These are phyloP conservation scores for Chiridota heheva DNA, from an alignment of 35 echinoderm and acorn worm genomes.

Conservation along the genomic window DNA sequence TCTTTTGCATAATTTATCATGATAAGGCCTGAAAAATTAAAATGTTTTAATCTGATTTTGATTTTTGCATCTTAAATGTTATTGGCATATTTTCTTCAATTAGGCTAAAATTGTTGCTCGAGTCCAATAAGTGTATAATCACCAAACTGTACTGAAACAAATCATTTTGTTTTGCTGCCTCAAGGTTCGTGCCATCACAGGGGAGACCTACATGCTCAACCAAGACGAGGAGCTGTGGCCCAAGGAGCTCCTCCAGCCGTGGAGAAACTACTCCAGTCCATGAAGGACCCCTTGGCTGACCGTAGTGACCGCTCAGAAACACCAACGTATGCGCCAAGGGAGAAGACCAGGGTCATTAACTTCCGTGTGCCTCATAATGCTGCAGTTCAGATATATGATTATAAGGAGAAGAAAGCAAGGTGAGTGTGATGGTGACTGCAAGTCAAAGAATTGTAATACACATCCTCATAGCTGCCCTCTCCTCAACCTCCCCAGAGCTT, in stretches of 20 bases:
- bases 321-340: slow-evolving; percentile 26
- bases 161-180: background rate
- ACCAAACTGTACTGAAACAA: background rate
- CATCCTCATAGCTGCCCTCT: no score
- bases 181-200: slow-evolving; percentile 85
- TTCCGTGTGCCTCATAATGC: slow-evolving; percentile 92
- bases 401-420: slow-evolving; percentile 99
- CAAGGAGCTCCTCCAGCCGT: slow-evolving; percentile 95
- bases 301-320: slow-evolving; percentile 62
- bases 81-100: no score
- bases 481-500: no score
- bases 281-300: slow-evolving; percentile 86
- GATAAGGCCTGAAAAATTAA: no score
- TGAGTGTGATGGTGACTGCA: no score
- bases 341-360: slow-evolving; percentile 81
- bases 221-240: slow-evolving; percentile 98
- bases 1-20: no score
- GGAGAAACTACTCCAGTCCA: slow-evolving; percentile 74
- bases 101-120: no score
- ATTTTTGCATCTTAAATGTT: no score
- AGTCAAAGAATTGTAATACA: no score
- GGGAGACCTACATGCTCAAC: slow-evolving; percentile 96
- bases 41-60: no score
- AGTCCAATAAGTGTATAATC: background rate
- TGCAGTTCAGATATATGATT: slow-evolving; percentile 97